Base-by-base conservation (phyloP, 2,113 vertebrate species). In the Lipophrys pholis region DNA sequence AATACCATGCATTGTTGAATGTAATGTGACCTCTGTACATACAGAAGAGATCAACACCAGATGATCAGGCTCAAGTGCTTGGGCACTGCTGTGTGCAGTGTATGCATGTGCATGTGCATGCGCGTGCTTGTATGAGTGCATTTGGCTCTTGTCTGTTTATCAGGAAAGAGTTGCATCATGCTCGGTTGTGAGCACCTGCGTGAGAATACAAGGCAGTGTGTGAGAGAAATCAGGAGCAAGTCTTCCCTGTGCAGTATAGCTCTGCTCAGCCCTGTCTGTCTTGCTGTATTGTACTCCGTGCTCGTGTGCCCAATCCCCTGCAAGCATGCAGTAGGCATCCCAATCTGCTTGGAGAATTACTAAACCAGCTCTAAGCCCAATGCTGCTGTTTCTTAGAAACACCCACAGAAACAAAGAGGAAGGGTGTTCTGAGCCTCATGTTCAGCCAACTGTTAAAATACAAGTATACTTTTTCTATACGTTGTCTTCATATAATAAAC, bases 261-360 rank as follows among this genome's bases (percentile, higher is more conserved):
- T 45, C 62, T 61, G 79, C 57, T 56, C 38, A 35, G 57, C 69
- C 52, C 16, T 76, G 85, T 91, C 86, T 82, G 82, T 73, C 70
- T 85, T n/a, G 75, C 14, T 73, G 69, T 73, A 71, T 78, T 79
- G 79, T 86, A 72, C 51, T 66, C 54, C 12, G 80, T 65, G 75
- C 70, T 71, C 42, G 56, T 81, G 85, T 84, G 81, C 75, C 77
- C 87, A 89, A 91, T 93, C 87, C 87, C 74, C 79, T 73, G 74
- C 72, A 87, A 87, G 82, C 89, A 90, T 84, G 86, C 86, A 86
- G 82, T 73, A 86, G 85, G 88, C 77, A 91, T 86, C 55, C 78
- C 90, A 90, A 92, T 91, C 90, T 91, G 66, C 83, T 88, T 86
- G 83, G 83, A 91, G 80, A 86, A 85, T 84, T 80, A 82, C 74